phyloP scores from a whole-genome alignment of 1,140 invertebrate species.

The Anastatus disparis region DNA sequence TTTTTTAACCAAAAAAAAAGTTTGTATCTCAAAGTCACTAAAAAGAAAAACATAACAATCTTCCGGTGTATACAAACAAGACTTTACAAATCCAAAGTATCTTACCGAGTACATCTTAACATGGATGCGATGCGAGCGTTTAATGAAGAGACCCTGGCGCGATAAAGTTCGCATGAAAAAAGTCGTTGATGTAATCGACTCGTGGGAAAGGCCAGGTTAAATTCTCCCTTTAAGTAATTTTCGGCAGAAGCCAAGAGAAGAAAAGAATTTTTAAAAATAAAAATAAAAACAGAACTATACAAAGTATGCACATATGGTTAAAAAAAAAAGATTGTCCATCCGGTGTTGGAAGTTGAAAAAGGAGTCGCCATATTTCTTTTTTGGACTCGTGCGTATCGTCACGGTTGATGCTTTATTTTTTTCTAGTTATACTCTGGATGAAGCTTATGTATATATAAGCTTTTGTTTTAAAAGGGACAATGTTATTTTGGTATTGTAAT shows the following conservation, averaged over 20 bases:
- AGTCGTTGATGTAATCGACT: conserved; percentile 33
- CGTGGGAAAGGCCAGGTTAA: conserved; percentile 25
- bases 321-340: too few relatives aligned
- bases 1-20: too few relatives aligned
- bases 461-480: too few relatives aligned
- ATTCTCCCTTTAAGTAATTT: background rate
- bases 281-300: too few relatives aligned
- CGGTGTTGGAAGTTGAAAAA: conserved; percentile 28
- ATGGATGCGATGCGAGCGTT: conserved; percentile 2
- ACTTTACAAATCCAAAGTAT: background rate
- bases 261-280: too few relatives aligned
- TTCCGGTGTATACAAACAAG: background rate
- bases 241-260: conserved; percentile 18
- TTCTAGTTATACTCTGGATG: background rate
- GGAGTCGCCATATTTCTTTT: conserved; percentile 18
- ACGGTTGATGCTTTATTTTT: conserved; percentile 18
- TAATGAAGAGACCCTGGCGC: conserved; percentile 15
- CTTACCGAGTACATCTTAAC: background rate
- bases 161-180: conserved; percentile 26
- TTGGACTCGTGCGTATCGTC: background rate
- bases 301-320: too few relatives aligned
- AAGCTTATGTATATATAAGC: background rate
- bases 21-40: too few relatives aligned
- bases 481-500: too few relatives aligned
- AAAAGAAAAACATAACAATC: background rate